A percentile compares a stretch with the other conserved stretches of the same genome.
phyloP scores from a whole-genome alignment of 2,888 invertebrate species.

The Abrostola triplasia region DNA sequence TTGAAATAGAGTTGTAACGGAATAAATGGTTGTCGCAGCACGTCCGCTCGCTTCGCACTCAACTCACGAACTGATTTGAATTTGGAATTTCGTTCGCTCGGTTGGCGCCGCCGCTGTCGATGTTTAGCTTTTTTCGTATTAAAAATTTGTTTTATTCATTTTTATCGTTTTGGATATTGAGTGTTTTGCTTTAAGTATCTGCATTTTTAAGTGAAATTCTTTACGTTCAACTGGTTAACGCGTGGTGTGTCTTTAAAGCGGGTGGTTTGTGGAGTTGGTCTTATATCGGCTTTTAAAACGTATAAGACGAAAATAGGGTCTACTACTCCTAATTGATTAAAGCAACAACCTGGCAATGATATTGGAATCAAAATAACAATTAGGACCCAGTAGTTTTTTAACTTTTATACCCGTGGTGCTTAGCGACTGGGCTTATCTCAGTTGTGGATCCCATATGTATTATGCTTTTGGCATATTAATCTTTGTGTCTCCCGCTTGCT shows the following conservation, averaged over 20 bases:
- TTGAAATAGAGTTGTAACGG: constrained; percentile 81
- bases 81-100: constrained; percentile 80
- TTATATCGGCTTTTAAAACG: neutral
- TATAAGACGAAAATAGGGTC: no score
- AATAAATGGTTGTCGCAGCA: constrained; percentile 80
- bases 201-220: constrained; percentile 28
- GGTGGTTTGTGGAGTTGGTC: neutral
- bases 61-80: constrained; percentile 86
- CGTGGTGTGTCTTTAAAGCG: neutral
- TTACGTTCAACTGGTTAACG: constrained; percentile 5
- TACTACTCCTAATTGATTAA: no score
- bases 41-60: constrained; percentile 81
- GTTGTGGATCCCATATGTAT: no score
- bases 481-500: no score
- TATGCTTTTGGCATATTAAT: no score
- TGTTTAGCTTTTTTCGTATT: constrained; percentile 65
- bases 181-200: constrained; percentile 31
- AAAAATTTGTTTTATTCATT: constrained; percentile 53
- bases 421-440: no score
- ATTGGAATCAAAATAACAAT: no score
- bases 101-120: constrained; percentile 63
- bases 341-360: no score
- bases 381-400: no score
- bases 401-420: no score
- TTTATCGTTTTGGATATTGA: constrained; percentile 44